These are phyloP conservation scores for Epizoanthus stellaris DNA, from an alignment of 92 coral and sea anemone species.

Conservation along the genomic window DNA sequence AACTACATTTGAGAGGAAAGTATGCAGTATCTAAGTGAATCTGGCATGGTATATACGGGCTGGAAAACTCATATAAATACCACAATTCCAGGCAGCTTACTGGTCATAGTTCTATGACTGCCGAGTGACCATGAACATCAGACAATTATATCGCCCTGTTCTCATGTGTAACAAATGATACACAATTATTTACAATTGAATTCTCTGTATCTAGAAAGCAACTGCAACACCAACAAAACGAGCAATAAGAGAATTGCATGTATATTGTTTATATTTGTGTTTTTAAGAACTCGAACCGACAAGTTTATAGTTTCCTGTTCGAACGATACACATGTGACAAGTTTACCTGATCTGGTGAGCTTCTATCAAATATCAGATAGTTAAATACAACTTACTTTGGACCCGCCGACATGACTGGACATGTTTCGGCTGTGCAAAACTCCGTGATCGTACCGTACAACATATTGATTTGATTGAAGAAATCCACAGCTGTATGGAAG, in stretches of 20 bases:
- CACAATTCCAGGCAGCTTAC: too few species aligned
- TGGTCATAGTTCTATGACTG: too few species aligned
- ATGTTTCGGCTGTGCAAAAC: slow-evolving; percentile 90
- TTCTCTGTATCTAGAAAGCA: too few species aligned
- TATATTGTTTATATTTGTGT: background rate
- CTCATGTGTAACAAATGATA: too few species aligned
- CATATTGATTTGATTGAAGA: slow-evolving; percentile 99
- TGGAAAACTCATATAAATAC: too few species aligned
- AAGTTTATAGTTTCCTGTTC: slow-evolving; percentile 11
- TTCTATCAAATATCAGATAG: background rate
- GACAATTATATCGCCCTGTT: too few species aligned
- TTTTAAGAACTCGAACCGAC: background rate
- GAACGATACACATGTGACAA: background rate
- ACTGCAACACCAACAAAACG: background rate
- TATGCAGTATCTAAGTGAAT: background rate
- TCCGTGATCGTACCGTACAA: slow-evolving; percentile 98
- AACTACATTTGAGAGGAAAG: background rate
- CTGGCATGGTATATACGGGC: background rate
- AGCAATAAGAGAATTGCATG: background rate
- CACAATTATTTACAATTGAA: too few species aligned
- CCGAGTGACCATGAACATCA: too few species aligned
- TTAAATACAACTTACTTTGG: slow-evolving; percentile 85
- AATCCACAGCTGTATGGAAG: slow-evolving; percentile 92
- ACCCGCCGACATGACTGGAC: slow-evolving; percentile 99
- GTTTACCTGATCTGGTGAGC: background rate